Conservation (phyloP, 92 coral and sea anemone genomes). For the Porites rus region DNA sequence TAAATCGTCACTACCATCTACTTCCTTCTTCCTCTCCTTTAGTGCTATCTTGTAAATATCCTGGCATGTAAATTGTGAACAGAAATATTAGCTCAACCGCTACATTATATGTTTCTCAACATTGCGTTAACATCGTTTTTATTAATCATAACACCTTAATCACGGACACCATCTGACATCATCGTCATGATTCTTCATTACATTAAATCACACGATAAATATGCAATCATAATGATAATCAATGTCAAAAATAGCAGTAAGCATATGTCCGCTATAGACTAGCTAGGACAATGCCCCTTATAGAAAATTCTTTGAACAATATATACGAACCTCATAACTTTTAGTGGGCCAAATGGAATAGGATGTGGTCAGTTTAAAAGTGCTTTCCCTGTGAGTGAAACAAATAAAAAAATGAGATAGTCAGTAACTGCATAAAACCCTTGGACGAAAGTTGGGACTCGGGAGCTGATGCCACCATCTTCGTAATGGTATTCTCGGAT, state of each 20-base stretch:
- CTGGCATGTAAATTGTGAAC: background rate
- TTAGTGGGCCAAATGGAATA: slow-evolving; percentile 55
- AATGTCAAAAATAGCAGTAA: background rate
- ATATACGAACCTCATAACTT: slow-evolving; percentile 20
- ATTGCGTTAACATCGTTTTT: background rate
- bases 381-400: slow-evolving; percentile 31
- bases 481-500: too few species aligned
- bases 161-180: background rate
- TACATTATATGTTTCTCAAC: too few species aligned
- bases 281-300: too few species aligned
- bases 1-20: background rate
- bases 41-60: background rate
- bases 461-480: too few species aligned
- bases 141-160: background rate
- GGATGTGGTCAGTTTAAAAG: slow-evolving; percentile 35
- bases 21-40: background rate
- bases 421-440: background rate
- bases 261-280: too few species aligned
- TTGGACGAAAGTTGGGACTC: too few species aligned
- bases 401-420: background rate
- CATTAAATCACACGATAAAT: background rate
- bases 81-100: background rate
- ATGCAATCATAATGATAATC: background rate
- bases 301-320: too few species aligned
- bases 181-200: background rate